Base-by-base conservation (phyloP, 2,113 vertebrate species). In the Galeopterus variegatus region DNA sequence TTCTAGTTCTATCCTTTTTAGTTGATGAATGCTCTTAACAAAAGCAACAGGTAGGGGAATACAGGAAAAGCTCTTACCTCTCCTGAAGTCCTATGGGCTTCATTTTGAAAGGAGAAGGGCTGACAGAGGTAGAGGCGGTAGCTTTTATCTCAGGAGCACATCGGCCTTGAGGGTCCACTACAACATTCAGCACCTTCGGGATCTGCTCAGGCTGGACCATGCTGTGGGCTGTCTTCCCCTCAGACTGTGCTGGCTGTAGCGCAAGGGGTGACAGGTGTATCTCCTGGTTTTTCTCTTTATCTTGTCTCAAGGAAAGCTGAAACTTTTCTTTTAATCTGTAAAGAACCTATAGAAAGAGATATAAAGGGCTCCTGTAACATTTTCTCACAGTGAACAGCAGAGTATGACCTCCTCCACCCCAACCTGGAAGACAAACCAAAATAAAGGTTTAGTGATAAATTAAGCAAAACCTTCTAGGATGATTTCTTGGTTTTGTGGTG, bases 81-180 rank as follows among this genome's bases (percentile, higher is more conserved):
- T 99, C 99, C 90, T 99, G 99, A 8, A 99, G 99, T 76, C 99
- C 99, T 10, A 99, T 99, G 45, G 99, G 98, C 98, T 99, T 99
- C 99, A 99, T 99, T 99, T 98, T 99, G 99, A 99, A 99, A 82
- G 99, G 99, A 60, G 99, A 99, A 0, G 99, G 99, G 92, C 98
- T 99, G 94, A 97, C 98, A 84, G 99, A 98, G 48, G 98, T 79
- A 91, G 99, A 98, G 52, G 98, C 50, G 64, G 99, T 97, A 93
- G 98, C 99, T 98, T 98, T 99, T 80, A 99, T 97, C 96, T 99
- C 99, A 98, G 98, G 98, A 88, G 97, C 73, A 80, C 98, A 98
- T 41, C 97, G 98, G 81, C 98, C 98, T 98, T 99, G 99, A 28
- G 98, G 94, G 80, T 99, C 99, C 85, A 99, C 98, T 36, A 98